Evolutionary conservation across 1,140 invertebrate genomes (phyloP).

Genomic region (Phenacoccus solenopsis): DNA sequence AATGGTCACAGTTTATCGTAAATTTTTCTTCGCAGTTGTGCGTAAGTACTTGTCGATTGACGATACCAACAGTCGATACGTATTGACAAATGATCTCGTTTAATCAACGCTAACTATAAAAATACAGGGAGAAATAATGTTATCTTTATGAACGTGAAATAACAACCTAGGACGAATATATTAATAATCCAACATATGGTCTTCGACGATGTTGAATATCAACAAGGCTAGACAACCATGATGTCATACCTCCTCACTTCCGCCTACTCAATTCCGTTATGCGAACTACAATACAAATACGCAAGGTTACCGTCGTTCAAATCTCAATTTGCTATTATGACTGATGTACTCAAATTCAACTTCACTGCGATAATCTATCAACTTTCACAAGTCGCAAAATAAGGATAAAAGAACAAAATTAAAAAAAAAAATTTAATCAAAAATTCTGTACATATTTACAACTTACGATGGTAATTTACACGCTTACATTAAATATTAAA

Average conservation of each 20-base stretch:
- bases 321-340: not conserved
- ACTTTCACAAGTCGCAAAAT: not conserved
- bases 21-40: too few species aligned
- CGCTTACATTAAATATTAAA: not conserved
- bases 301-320: not conserved
- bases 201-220: not conserved
- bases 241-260: constrained; percentile 10
- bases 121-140: too few species aligned
- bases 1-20: too few species aligned
- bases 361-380: not conserved
- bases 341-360: not conserved
- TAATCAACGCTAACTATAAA: not conserved
- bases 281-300: not conserved
- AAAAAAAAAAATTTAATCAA: not conserved
- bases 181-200: constrained; percentile 9
- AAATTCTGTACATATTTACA: constrained; percentile 14
- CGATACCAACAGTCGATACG: too few species aligned
- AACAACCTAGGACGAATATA: constrained; percentile 6
- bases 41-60: too few species aligned
- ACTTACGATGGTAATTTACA: not conserved
- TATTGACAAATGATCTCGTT: too few species aligned
- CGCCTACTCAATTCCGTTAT: constrained; percentile 7
- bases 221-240: constrained; percentile 15
- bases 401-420: not conserved
- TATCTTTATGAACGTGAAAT: not conserved